Evolutionary conservation across 2,888 invertebrate species (phyloP), one percentile per base, ranked within the genome.

Genomic region (Aspidiotus rigidus): DNA sequence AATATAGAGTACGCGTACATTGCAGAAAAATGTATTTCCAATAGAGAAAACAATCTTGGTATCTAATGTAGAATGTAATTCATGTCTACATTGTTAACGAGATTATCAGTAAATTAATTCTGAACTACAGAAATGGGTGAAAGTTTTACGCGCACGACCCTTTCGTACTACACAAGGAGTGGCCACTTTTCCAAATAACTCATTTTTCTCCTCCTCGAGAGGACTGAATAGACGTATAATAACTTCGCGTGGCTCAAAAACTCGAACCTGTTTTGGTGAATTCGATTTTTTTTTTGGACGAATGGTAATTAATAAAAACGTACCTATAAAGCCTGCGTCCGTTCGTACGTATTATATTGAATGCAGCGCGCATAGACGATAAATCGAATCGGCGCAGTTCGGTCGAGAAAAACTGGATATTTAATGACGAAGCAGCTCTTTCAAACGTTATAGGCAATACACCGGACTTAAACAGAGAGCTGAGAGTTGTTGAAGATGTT

Each of bases 401-500:
- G 39, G 59, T 59, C 13, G 28, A 28, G 59, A 59, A 59, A 59
- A 59, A 59, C 59, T 59, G 28, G 59, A 59, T 59, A 59, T 59
- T 59, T 59, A 59, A 59, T 59, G 59, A 59, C 59, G 10, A 28
- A 39, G 28, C 59, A 59, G 39, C 59, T 59, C 59, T 59, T 16
- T 28, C 28, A 28, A 28, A 59, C 28, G 59, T 59, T 59, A 28
- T 28, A 28, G 28, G 28, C 28, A 28, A 28, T 28, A 28, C 28
- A 59, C 59, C 59, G 59, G 57, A 66, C 66, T 66, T 66, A 66
- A 59, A 59, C 59, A 28, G 28, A 28, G 28, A 28, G 28, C 28
- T 28, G 28, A 28, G 66, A 66, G 66, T 66, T 66, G 66, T 66
- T 66, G 66, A 66, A 66, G 66, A 66, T 66, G 57, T 66, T 41